These are phyloP conservation scores for Tuberolachnus salignus DNA, from an alignment of 2,888 invertebrate genomes.

Conservation along the genomic window DNA sequence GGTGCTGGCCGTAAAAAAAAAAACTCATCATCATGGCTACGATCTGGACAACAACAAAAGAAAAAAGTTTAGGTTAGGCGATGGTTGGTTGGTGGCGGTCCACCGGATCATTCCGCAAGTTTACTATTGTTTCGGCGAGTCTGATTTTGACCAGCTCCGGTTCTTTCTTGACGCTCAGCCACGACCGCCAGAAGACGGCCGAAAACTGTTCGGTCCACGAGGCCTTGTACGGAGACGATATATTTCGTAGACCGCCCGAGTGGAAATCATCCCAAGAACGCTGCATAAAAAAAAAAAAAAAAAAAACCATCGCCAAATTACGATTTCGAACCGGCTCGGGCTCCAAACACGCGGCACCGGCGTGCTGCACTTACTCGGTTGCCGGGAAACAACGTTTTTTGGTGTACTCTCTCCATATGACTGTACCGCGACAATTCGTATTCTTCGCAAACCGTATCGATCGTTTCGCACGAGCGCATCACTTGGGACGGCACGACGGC, in stretches of 20 bases:
- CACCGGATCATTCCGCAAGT: no score
- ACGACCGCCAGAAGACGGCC: constrained; percentile 88
- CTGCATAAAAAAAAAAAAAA: background rate
- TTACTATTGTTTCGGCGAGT: constrained; percentile 83
- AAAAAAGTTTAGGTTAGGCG: no score
- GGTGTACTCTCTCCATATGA: constrained; percentile 62
- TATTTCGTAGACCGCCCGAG: constrained; percentile 58
- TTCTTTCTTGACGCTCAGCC: constrained; percentile 86
- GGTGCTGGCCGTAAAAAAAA: constrained; percentile 81
- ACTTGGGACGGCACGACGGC: constrained; percentile 86
- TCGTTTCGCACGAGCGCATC: constrained; percentile 76
- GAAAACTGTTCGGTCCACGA: constrained; percentile 87
- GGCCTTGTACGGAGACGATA: constrained; percentile 74
- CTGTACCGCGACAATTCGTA: constrained; percentile 73
- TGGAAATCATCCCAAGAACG: background rate
- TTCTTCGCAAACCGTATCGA: constrained; percentile 79
- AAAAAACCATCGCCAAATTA: background rate
- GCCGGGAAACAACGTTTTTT: constrained; percentile 2
- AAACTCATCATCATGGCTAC: constrained; percentile 83
- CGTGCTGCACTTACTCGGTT: constrained; percentile 23
- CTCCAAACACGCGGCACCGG: background rate
- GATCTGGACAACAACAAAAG: constrained; percentile 73
- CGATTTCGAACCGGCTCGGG: background rate
- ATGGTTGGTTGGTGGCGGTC: background rate
- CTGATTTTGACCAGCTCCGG: constrained; percentile 89